Base-by-base conservation (phyloP, 2,888 invertebrate genomes). In the Hirtodrosophila duncani region DNA sequence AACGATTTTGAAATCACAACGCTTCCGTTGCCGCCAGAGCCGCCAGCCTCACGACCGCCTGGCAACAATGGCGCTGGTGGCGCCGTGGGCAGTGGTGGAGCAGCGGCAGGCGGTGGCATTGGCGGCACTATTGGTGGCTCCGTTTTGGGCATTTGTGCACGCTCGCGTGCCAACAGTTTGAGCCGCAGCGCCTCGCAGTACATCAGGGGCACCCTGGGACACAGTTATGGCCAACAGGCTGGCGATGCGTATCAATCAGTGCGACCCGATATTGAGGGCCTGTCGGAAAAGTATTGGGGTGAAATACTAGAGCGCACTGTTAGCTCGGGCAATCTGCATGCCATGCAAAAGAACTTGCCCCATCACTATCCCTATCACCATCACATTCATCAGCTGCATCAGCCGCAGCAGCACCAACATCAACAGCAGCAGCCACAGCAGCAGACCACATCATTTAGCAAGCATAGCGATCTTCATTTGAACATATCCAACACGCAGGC, bases 261-360 rank as follows among this genome's bases (percentile, higher is more conserved):
- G 13, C 80, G 86, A 60, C 89, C 89, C 38, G 91, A 91, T 77
- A 89, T 91, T 62, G 92, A 92, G 78, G 91, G 91, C 0, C 87
- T 91, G 0, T 91, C 91, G 10, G 92, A 92, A 84, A 91, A 92
- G 83, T 91, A 91, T 80, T 92, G 92, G 92, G 92, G 92, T 14
- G 93, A 93, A 88, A 93, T 93, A 74, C 87, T 94, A 64, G 93
- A 94, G 84, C 88, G 93, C 4, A 93, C 93, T 1, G 91, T 93
- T 5, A 93, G 93, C 30, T 92, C 93, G 1, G 91, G 90, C 48
- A 93, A 93, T 36, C 88, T 94, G 30, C 93, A 93, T 78, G 92
- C 92, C 18, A 88, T 92, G 63, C 91, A 91, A 75, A 86, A 86
- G 64, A 82, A 72, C 9, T 84, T 83, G 44, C 83, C 83, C 3